Conservation (phyloP, 2,888 invertebrate genomes). For the Ophion costatus region DNA sequence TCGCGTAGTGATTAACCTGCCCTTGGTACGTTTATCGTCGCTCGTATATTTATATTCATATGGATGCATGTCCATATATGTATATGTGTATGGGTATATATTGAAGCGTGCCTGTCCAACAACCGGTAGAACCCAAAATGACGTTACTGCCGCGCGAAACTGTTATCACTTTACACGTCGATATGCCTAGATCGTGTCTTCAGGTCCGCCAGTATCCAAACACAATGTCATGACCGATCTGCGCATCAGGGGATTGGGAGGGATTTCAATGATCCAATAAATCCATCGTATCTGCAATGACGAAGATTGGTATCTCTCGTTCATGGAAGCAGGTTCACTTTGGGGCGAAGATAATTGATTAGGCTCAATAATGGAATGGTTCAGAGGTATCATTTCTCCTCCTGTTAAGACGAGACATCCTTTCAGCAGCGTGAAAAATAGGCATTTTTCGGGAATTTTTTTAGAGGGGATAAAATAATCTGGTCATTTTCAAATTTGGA, state of each 20-base stretch:
- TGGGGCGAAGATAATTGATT: not conserved
- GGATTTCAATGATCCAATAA: not conserved
- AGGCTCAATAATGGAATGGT: too few species aligned
- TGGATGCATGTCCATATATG: not conserved
- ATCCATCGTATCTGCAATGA: not conserved
- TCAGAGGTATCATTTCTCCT: too few species aligned
- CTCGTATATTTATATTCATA: conserved; percentile 17
- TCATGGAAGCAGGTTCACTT: not conserved
- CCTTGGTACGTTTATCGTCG: conserved; percentile 42
- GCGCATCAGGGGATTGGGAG: not conserved
- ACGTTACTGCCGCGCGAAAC: not conserved
- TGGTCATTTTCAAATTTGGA: too few species aligned
- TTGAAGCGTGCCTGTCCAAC: too few species aligned
- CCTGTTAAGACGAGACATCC: too few species aligned
- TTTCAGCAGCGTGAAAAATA: too few species aligned
- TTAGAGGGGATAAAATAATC: too few species aligned
- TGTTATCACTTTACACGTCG: not conserved
- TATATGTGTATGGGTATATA: too few species aligned
- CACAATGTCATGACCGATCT: not conserved
- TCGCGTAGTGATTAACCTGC: conserved; percentile 71
- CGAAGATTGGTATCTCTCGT: not conserved
- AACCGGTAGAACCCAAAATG: not conserved
- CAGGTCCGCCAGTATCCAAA: not conserved
- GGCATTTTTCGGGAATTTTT: too few species aligned
- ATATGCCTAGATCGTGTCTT: not conserved